These are phyloP conservation scores for Cataglyphis cursor DNA, from an alignment of 2,888 invertebrate species.

Conservation along the genomic window DNA sequence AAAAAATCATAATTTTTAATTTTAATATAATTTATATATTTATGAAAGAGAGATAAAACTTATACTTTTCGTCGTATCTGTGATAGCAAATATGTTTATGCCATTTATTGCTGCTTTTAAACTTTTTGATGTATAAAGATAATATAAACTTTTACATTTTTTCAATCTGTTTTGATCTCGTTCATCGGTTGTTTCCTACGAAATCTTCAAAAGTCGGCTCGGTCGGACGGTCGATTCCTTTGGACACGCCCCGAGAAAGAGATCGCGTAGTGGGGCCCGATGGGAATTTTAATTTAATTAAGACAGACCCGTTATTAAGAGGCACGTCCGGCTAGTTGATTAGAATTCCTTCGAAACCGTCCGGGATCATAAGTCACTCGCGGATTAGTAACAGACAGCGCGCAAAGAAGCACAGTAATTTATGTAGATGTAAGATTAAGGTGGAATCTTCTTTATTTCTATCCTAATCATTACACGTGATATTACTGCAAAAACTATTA, in stretches of 20 bases:
- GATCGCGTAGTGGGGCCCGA: constrained; percentile 64
- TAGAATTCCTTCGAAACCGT: constrained; percentile 69
- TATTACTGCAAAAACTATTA: constrained; percentile 16
- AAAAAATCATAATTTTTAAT: not conserved
- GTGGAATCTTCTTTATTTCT: constrained; percentile 9
- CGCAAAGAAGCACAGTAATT: constrained; percentile 37
- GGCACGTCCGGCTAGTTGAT: constrained; percentile 69
- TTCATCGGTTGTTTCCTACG: not conserved
- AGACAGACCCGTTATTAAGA: constrained; percentile 82
- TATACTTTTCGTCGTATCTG: not conserved
- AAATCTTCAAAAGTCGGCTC: constrained; percentile 5
- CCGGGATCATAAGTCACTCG: constrained; percentile 65
- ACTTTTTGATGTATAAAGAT: not conserved
- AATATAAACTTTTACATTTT: constrained; percentile 4
- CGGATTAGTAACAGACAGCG: constrained; percentile 54
- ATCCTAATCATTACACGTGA: constrained; percentile 18
- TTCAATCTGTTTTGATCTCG: not conserved
- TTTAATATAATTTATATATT: not conserved
- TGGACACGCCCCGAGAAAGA: constrained; percentile 76
- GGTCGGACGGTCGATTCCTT: constrained; percentile 48
- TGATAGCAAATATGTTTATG: not conserved
- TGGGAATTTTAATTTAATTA: constrained; percentile 86
- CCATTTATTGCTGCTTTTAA: not conserved
- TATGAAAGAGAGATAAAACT: not conserved
- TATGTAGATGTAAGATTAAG: constrained; percentile 36